These are phyloP conservation scores for Typhlomys cinereus DNA, from an alignment of 2,113 vertebrate species.

Conservation along the genomic window DNA sequence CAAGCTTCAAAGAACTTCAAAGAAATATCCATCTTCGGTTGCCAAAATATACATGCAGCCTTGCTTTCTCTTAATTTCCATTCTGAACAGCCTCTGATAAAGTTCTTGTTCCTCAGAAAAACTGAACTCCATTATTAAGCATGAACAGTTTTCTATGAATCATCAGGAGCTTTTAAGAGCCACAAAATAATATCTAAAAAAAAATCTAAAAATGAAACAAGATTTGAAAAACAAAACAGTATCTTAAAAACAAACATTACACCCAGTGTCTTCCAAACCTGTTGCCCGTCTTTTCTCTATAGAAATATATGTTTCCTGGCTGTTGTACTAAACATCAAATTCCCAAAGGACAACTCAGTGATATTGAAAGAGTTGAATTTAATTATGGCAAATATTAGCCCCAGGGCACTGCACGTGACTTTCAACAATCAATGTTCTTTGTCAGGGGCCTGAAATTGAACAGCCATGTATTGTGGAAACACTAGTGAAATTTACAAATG, in stretches of 20 bases:
- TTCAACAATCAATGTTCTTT: neutral
- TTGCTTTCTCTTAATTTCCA: slow-evolving; percentile 78
- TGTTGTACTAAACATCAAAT: neutral
- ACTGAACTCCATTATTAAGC: slow-evolving; percentile 80
- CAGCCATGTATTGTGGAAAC: neutral
- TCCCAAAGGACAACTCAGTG: neutral
- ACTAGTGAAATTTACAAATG: neutral
- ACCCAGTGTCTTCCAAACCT: neutral
- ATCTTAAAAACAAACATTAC: slow-evolving; percentile 67
- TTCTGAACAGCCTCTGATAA: slow-evolving; percentile 72
- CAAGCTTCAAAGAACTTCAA: slow-evolving; percentile 77
- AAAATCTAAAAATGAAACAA: no score
- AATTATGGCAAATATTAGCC: neutral
- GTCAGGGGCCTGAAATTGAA: neutral
- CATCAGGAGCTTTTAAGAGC: slow-evolving; percentile 66
- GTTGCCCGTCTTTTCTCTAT: neutral
- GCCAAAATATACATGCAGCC: slow-evolving; percentile 80
- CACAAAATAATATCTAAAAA: slow-evolving; percentile 19
- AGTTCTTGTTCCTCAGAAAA: slow-evolving; percentile 74
- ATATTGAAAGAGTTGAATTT: neutral
- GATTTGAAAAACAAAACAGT: neutral
- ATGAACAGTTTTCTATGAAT: slow-evolving; percentile 61
- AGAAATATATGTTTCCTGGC: neutral
- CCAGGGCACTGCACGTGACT: neutral
- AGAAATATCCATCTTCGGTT: slow-evolving; percentile 77